phyloP scores from a whole-genome alignment of 2,797 vertebrate species.

The Tragelaphus oryx region DNA sequence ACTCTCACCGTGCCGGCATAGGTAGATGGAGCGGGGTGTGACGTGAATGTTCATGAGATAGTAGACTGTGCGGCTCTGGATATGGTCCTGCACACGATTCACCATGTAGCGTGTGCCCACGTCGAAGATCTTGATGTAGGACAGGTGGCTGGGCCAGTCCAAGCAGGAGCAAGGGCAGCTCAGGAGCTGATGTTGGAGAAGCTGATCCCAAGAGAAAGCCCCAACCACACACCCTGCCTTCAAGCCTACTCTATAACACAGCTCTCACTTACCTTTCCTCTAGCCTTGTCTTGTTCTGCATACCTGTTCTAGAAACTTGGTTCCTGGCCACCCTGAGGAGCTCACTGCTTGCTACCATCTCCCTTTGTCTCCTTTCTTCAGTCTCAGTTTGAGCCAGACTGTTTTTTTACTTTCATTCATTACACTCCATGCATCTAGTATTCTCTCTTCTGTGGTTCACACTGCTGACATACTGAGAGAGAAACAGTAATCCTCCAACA shows the following conservation, averaged over 20 bases:
- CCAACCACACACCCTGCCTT: conserved; percentile 4
- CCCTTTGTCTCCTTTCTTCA: background rate
- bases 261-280: background rate
- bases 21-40: conserved; percentile 90
- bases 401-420: conserved; percentile 31
- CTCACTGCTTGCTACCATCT: background rate
- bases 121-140: conserved; percentile 96
- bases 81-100: conserved; percentile 92
- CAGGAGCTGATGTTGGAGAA: background rate
- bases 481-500: background rate
- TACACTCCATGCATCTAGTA: background rate
- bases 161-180: background rate
- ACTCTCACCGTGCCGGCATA: conserved; percentile 93
- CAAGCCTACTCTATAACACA: background rate
- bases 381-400: conserved; percentile 31
- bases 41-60: conserved; percentile 98
- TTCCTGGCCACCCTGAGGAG: background rate
- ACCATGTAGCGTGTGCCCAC: conserved; percentile 92
- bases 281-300: background rate
- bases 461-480: background rate
- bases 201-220: conserved; percentile 53
- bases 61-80: conserved; percentile 93
- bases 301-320: background rate
- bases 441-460: conserved; percentile 13
- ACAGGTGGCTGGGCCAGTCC: conserved; percentile 82